A percentile compares a stretch with the other conserved stretches of the same genome.
These are phyloP conservation scores for Heterotis niloticus DNA, from an alignment of 2,113 vertebrate genomes.

Conservation along the genomic window DNA sequence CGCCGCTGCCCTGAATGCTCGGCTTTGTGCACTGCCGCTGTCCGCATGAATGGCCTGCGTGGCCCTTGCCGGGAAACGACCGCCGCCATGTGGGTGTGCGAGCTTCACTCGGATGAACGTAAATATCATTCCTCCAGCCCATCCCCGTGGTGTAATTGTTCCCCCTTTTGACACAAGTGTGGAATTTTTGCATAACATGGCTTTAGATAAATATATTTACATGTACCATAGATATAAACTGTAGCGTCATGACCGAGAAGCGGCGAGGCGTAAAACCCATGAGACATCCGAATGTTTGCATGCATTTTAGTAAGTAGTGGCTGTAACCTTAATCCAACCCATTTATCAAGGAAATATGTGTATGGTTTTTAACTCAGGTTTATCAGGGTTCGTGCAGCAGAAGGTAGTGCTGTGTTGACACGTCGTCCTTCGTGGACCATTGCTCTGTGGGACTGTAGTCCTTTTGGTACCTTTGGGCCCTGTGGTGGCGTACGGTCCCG, in stretches of 20 bases:
- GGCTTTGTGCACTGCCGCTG: not conserved
- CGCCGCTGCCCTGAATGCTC: not conserved
- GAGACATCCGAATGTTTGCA: too few relatives aligned
- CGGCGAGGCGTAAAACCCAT: too few relatives aligned
- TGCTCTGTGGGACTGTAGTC: not conserved
- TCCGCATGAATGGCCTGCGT: constrained; percentile 9
- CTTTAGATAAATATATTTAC: too few relatives aligned
- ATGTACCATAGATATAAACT: not conserved
- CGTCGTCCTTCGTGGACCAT: not conserved
- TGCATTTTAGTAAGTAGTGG: too few relatives aligned
- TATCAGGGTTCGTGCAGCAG: too few relatives aligned
- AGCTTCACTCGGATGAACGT: not conserved
- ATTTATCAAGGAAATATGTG: too few relatives aligned
- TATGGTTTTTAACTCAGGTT: too few relatives aligned
- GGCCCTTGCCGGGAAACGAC: not conserved
- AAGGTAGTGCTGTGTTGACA: too few relatives aligned
- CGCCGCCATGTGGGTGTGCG: not conserved
- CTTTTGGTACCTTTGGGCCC: not conserved
- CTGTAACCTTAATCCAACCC: too few relatives aligned
- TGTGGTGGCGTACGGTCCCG: not conserved
- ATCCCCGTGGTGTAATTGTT: not conserved
- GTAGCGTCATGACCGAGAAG: not conserved
- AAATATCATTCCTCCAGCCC: not conserved
- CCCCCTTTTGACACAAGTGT: not conserved
- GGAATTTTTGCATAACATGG: not conserved